Base-by-base conservation (phyloP, 1,140 invertebrate species). In the Ectropis grisescens region DNA sequence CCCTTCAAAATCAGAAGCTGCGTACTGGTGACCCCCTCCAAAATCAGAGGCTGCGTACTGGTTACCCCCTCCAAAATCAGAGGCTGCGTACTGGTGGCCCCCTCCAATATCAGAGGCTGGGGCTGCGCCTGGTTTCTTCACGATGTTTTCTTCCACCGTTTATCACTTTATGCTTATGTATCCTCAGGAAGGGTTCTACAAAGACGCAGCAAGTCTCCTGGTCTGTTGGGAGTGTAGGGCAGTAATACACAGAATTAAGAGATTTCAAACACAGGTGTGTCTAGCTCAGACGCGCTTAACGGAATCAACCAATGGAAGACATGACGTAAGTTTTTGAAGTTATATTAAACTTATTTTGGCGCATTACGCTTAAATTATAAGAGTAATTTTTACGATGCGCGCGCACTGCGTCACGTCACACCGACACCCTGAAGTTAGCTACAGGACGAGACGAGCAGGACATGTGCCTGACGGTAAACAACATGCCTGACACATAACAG, bases 171-270 rank as follows among this genome's bases (percentile, higher is more conserved):
- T 13, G 12, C 3, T 35, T 26, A 26, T 26, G 11, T 30, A 16
- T 36, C 44, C 51, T 7, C 45, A 72, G 68, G 55, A 57, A 30
- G 54, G 55, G 0, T 72, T 72, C 35, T 48, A 46, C 28, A 64
- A 51, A 27, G 52, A 55, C 10, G 48, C 52, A 8, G 46, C 55
- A 1, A 56, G 45, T 37, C 34, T 67, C 2, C 48, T 29, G 9
- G 51, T 74, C 2, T 72, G 68, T 13, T 72, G 62, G 65, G 65
- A 72, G 11, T 72, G 68, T 19, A 40, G 41, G 19, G 48, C 54
- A 1, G 1, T 68, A 0, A 58, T 72, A 44, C 19, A 8, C 1
- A 52, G 37, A 23, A 40, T 68, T 9, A 37, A 10, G 9, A 13
- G 11, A 10, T 74, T 74, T 19, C 35, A 55, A 5, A n/a, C 33